Evolutionary conservation across 2,888 invertebrate genomes (phyloP), one percentile per base, ranked within the genome.

Genomic region (Cenopis cana): DNA sequence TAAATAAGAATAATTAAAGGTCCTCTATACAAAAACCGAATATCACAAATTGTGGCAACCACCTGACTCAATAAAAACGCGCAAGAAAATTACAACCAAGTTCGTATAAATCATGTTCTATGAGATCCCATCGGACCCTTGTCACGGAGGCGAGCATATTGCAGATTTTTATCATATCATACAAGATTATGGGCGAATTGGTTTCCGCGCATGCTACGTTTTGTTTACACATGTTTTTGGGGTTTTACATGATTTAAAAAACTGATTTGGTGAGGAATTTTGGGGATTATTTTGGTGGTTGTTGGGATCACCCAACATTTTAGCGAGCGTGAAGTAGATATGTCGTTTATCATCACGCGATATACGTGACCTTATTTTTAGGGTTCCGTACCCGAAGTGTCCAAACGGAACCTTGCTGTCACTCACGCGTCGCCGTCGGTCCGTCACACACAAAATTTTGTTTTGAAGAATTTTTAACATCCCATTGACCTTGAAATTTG

Each of bases 61-160:
- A 69, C 69, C 69, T 69, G 69, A 69, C 65, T 69, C 69, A 65
- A 69, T 68, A 68, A 68, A 68, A 68, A 60, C 57, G 38, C 50
- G 29, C 57, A 55, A 66, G 70, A 66, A 73, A 65, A 73, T 73
- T 73, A 69, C 69, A 60, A n/a, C 68, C 59, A 68, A 62, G 38
- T 52, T 41, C 62, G 57, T 62, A 68, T 72, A 72, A 72, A 72
- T 72, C 72, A 72, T 72, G 50, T 68, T 72, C 72, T 72, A 72
- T 72, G 62, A 62, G 72, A 72, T 72, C 68, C 38, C 24, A 65
- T 56, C 60, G 54, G 11, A 72, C 72, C 72, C 72, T 38, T 72
- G 72, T 72, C 72, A 72, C 69, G 56, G 56, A n/a, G 5, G 14
- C 24, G 61, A 29, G 68, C 72, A 72, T 68, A 72, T 72, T 72